Conservation (phyloP, 2,113 vertebrate species). For the Tiliqua scincoides region DNA sequence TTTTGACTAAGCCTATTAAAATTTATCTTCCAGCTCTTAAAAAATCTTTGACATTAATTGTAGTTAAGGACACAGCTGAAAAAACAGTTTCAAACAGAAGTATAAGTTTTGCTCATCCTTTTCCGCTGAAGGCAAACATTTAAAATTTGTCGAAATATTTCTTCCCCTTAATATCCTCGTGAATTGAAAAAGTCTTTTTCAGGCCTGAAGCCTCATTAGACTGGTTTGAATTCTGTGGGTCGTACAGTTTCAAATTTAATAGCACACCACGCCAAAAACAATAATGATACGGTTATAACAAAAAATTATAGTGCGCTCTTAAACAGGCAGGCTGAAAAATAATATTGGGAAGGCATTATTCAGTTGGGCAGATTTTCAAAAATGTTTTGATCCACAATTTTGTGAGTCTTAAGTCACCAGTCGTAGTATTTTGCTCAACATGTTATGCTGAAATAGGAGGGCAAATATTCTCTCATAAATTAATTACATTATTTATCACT, state of each 20-base stretch:
- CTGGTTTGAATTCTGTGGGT: slow-evolving; percentile 16
- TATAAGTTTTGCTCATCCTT: background rate
- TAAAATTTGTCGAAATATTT: background rate
- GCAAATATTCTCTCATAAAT: background rate
- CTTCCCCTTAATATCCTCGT: background rate
- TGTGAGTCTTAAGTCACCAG: background rate
- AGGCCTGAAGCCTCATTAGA: slow-evolving; percentile 8
- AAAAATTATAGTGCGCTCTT: background rate
- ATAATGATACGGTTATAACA: slow-evolving; percentile 5
- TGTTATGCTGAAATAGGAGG: background rate
- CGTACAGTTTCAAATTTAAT: slow-evolving; percentile 26
- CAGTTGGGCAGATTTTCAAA: background rate
- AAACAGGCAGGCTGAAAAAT: slow-evolving; percentile 6
- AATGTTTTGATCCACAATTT: background rate
- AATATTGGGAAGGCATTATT: background rate
- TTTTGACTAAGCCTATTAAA: background rate
- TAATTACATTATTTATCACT: background rate
- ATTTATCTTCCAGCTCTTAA: background rate
- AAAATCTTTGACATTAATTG: background rate
- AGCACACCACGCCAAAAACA: background rate
- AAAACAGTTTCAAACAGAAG: background rate
- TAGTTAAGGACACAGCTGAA: background rate
- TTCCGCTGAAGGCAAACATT: background rate
- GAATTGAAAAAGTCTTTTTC: slow-evolving; percentile 1
- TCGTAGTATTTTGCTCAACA: background rate